Evolutionary conservation across 2,888 invertebrate species (phyloP), one percentile per base, ranked within the genome.

Genomic region (Ichneumon xanthorius): DNA sequence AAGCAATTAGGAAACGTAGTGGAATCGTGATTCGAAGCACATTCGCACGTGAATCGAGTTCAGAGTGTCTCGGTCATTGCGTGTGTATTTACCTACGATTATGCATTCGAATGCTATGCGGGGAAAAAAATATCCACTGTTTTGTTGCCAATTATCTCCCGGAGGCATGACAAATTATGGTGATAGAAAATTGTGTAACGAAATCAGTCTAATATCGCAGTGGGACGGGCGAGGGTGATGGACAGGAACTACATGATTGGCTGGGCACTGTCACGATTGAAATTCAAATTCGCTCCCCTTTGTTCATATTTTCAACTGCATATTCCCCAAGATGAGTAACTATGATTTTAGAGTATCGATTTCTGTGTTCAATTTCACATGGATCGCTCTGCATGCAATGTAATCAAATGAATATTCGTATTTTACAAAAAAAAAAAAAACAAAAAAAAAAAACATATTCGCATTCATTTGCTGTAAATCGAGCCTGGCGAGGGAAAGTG

Each of bases 161-260:
- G 40, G 19, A 19, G 67, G 11, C 67, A 9, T n/a, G 68, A 45
- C 50, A 58, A 45, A 19, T 48, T 22, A 48, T 14, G 11, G 33
- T n/a, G 40, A 58, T 58, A 71, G 76, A 45, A 63, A 58, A 80
- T 71, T 40, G 76, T 53, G 40, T 61, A 67, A 77, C 68, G 72
- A 84, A 73, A 80, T 80, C 75, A 72, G 80, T 30, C 53, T 79
- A 37, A 67, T 82, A 40, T 77, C 67, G 78, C 26, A 40, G 30
- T 33, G 26, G 81, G 84, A 73, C 78, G 55, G 80, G 71, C 79
- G 72, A 58, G 2, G 79, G 37, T 72, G 19, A 68, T 81, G 65
- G 37, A 73, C 70, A 68, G 48, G 71, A 77, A 70, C n/a, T 37
- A 30, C 40, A 26, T 55, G 45, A 58, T 73, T 75, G 63, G 26